Evolutionary conservation across 2,113 vertebrate species (phyloP).

Genomic region (Neolamprologus brichardi): DNA sequence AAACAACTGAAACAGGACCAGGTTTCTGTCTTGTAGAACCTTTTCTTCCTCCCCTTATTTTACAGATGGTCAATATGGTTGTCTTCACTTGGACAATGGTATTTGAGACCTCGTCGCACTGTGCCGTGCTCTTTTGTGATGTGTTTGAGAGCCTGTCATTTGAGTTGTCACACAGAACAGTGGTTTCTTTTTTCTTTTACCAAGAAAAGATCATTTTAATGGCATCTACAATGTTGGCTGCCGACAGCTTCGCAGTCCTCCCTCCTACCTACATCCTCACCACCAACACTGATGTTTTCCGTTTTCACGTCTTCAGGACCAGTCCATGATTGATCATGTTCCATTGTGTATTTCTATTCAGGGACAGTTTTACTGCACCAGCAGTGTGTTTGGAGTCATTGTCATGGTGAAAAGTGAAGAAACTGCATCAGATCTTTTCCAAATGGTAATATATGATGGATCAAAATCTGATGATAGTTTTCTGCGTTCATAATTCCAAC

Average conservation of each 20-base stretch:
- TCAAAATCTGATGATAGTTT: background rate
- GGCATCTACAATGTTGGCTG: background rate
- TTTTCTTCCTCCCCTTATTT: background rate
- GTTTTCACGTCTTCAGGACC: background rate
- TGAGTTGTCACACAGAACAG: background rate
- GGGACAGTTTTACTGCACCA: background rate
- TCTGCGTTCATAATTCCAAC: background rate
- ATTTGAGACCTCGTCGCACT: background rate
- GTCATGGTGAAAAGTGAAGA: background rate
- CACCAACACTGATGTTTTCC: background rate
- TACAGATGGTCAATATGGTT: background rate
- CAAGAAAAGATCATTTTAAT: rapidly evolving
- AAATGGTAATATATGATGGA: background rate
- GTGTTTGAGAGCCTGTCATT: background rate
- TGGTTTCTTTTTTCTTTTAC: background rate
- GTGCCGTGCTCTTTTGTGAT: background rate
- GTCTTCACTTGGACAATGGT: background rate
- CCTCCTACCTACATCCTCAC: background rate
- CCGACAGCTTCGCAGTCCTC: background rate
- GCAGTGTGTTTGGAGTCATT: background rate
- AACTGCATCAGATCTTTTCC: background rate
- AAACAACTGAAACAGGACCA: background rate
- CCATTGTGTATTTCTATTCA: background rate
- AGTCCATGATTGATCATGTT: background rate
- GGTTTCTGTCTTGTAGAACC: background rate